Evolutionary conservation across 2,797 vertebrate species (phyloP).

Genomic region (Morus bassanus): DNA sequence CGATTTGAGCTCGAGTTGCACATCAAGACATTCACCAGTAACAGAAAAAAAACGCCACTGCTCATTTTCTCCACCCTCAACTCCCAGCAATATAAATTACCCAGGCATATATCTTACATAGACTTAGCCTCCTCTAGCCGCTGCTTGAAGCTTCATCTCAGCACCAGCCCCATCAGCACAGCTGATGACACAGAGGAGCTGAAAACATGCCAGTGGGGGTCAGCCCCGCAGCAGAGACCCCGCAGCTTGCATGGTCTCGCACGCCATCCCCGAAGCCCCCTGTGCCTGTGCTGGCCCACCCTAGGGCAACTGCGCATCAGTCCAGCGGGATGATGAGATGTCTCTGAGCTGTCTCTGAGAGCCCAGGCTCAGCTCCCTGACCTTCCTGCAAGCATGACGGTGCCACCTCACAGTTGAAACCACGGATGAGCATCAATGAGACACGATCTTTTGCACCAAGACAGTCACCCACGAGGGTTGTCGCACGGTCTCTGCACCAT

Average conservation of each 20-base stretch:
- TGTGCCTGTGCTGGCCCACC: neutral
- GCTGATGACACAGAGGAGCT: neutral
- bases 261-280: accelerated
- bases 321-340: neutral
- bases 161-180: neutral
- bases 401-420: neutral
- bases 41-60: accelerated
- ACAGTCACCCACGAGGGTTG: neutral
- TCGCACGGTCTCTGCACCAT: accelerated
- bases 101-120: accelerated
- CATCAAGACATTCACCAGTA: neutral
- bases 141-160: neutral
- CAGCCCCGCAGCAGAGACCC: neutral
- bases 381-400: neutral
- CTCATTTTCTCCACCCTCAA: neutral
- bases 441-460: accelerated
- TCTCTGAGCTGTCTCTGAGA: neutral
- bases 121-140: neutral
- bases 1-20: accelerated
- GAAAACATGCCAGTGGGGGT: accelerated
- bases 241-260: accelerated
- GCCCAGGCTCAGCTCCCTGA: neutral
- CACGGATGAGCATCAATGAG: accelerated
- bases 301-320: accelerated
- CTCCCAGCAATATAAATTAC: neutral